These are phyloP conservation scores for Climacteris rufus DNA, from an alignment of 2,113 vertebrate species.

Conservation along the genomic window DNA sequence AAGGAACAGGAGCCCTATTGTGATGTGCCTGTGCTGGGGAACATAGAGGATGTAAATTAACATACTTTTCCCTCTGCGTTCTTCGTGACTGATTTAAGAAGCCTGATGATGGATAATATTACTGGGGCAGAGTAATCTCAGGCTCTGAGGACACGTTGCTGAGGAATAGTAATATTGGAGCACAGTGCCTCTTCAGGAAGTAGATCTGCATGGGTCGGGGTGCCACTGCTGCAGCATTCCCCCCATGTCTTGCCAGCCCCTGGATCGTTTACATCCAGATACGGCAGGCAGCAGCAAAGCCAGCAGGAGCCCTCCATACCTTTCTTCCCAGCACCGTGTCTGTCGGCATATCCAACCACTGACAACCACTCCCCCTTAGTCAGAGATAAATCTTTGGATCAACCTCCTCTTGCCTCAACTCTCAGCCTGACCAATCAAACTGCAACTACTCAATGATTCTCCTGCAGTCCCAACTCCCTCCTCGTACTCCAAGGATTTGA, in stretches of 20 bases:
- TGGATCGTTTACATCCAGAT: background rate
- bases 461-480: background rate
- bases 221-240: background rate
- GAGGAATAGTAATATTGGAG: background rate
- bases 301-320: too few species aligned
- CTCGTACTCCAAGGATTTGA: background rate
- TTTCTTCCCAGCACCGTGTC: background rate
- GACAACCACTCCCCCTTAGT: background rate
- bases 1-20: conserved; percentile 17
- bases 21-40: background rate
- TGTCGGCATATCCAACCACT: background rate
- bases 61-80: background rate
- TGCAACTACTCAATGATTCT: background rate
- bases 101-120: background rate
- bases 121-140: background rate
- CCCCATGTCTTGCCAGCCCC: background rate
- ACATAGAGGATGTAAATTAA: background rate
- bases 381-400: background rate
- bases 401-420: background rate
- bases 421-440: background rate
- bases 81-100: background rate
- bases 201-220: rapidly evolving
- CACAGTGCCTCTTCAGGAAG: background rate
- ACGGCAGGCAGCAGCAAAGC: background rate
- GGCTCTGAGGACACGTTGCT: background rate